Evolutionary conservation across 2,888 invertebrate species (phyloP), one percentile per base, ranked within the genome.

Genomic region (Perithous albicinctus): DNA sequence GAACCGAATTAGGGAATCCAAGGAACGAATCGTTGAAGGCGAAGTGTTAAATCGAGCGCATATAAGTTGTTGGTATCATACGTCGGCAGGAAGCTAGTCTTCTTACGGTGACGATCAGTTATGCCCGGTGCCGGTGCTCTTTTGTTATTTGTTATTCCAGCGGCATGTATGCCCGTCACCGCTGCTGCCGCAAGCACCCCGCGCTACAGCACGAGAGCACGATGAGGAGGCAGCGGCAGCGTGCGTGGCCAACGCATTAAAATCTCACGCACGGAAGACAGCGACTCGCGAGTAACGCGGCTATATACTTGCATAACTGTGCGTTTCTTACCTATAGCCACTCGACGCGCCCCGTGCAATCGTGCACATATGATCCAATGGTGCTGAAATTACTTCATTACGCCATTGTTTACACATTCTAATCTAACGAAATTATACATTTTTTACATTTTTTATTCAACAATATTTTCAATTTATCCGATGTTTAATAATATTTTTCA

Each of bases 261-360:
- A 80, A 83, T 84, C 74, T 75, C 78, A 80, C 74, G 80, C 84
- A 83, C 84, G 84, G 56, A 72, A 73, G 82, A 32, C 73, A 84
- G 32, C 51, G 51, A 41, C 26, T 70, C 70, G 15, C 26, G 29
- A 61, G 32, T 59, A 75, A 59, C 56, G 8, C 54, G 35, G 46
- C 20, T 43, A 48, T 77, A 23, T 46, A 70, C 80, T 83, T 82
- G 84, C 80, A 84, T 84, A 80, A 84, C 84, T 83, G 77, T 38
- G 79, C 48, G 78, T 81, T 51, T 26, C 61, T 20, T 18, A 41
- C 64, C 15, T 18, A n/a, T n/a, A 32, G 59, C 32, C 56, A 29
- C 56, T 72, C 32, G 15, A 8, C 38, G 59, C 7, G 66, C 61
- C 8, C 20, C 80, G 59, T 64, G 78, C 81, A 82, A 75, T 70